A percentile compares a stretch with the other conserved stretches of the same genome.
Evolutionary conservation across 2,113 vertebrate species (phyloP).

Genomic region (Lagopus muta): DNA sequence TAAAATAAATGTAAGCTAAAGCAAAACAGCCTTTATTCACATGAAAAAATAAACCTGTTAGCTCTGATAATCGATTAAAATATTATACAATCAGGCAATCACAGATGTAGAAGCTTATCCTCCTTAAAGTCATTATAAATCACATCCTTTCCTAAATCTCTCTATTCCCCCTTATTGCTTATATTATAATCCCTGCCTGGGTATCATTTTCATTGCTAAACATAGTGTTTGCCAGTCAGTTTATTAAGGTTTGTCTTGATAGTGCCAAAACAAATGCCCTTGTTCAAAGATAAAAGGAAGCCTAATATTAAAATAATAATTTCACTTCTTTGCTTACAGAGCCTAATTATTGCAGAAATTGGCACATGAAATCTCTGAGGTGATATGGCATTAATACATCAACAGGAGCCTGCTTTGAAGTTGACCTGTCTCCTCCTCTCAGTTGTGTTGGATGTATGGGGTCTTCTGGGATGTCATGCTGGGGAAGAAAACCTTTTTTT

Average conservation of each 20-base stretch:
- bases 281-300: constrained; percentile 78
- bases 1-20: constrained; percentile 82
- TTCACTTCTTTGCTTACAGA: constrained; percentile 69
- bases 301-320: constrained; percentile 76
- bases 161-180: constrained; percentile 81
- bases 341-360: constrained; percentile 68
- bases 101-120: constrained; percentile 90
- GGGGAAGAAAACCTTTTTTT: neutral
- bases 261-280: constrained; percentile 78
- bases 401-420: constrained; percentile 78
- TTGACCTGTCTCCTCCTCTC: constrained; percentile 67
- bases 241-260: constrained; percentile 84
- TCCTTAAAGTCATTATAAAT: constrained; percentile 87
- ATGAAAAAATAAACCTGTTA: constrained; percentile 80
- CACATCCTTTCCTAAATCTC: constrained; percentile 90
- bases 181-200: constrained; percentile 78
- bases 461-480: neutral
- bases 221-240: constrained; percentile 81
- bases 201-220: constrained; percentile 88
- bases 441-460: constrained; percentile 47
- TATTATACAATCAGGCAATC: constrained; percentile 74
- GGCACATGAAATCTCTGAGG: constrained; percentile 70
- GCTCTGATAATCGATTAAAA: constrained; percentile 85
- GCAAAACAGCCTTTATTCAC: constrained; percentile 60
- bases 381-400: constrained; percentile 67